These are phyloP conservation scores for Hippocampus kuda DNA, from an alignment of 2,797 vertebrate genomes.

Conservation along the genomic window DNA sequence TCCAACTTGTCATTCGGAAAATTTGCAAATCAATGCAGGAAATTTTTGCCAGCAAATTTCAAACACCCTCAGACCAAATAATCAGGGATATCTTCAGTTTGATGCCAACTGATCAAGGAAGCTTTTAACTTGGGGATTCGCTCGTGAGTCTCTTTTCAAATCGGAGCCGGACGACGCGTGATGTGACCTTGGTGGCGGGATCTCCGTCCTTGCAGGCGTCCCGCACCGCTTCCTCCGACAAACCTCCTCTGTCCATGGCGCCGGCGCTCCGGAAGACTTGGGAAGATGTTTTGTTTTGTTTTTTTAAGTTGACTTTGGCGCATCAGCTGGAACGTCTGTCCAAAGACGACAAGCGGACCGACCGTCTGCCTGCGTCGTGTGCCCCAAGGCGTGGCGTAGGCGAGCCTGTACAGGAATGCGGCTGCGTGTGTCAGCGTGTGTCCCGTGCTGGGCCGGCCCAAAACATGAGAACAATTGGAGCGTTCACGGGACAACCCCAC, in stretches of 20 bases:
- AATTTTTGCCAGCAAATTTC: too few relatives aligned
- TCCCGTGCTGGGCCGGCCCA: background rate
- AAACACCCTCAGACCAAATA: too few relatives aligned
- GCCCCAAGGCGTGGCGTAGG: background rate
- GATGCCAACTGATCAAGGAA: too few relatives aligned
- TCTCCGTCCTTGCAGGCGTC: slow-evolving; percentile 53
- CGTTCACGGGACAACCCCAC: too few relatives aligned
- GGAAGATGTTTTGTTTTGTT: too few relatives aligned
- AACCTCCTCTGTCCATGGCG: slow-evolving; percentile 41
- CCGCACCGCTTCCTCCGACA: slow-evolving; percentile 41
- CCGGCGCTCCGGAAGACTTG: background rate
- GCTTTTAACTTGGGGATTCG: too few relatives aligned
- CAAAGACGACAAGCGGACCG: background rate
- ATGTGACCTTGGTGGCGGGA: slow-evolving; percentile 59
- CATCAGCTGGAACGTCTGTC: background rate
- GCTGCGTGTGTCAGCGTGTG: background rate
- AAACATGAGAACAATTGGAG: background rate
- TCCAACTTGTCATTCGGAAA: too few relatives aligned
- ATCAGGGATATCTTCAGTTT: too few relatives aligned
- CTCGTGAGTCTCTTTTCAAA: too few relatives aligned
- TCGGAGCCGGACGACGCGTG: background rate
- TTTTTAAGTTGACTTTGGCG: background rate
- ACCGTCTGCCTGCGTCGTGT: too few relatives aligned
- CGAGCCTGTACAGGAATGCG: background rate
- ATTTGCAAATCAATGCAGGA: too few relatives aligned